A percentile compares a stretch with the other conserved stretches of the same genome.
Evolutionary conservation across 2,888 invertebrate species (phyloP).

Genomic region (Xylota segnis): DNA sequence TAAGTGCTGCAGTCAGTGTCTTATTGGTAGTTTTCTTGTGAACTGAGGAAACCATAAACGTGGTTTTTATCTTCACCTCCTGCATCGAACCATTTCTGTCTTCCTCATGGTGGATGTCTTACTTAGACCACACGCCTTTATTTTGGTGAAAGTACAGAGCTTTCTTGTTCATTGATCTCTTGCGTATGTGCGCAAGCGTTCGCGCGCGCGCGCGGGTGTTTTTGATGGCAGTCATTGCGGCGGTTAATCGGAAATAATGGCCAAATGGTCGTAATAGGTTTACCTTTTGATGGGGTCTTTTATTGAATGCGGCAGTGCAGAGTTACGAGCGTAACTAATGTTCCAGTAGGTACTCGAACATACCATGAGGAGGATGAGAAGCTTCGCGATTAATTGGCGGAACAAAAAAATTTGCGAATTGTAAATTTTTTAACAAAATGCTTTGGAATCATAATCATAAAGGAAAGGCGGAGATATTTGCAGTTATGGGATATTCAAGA

Average conservation of each 20-base stretch:
- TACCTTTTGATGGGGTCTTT: conserved; percentile 37
- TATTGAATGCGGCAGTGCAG: conserved; percentile 24
- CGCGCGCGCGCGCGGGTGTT: conserved; percentile 2
- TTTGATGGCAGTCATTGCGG: conserved; percentile 41
- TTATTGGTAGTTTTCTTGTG: conserved; percentile 24
- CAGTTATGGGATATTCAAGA: conserved; percentile 33
- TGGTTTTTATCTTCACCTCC: conserved; percentile 2
- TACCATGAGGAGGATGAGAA: conserved; percentile 20
- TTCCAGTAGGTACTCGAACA: background rate
- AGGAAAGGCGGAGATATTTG: background rate
- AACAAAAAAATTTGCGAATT: conserved; percentile 36
- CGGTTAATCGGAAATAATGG: conserved; percentile 54
- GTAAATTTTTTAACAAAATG: conserved; percentile 17
- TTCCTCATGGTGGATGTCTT: conserved; percentile 46
- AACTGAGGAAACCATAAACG: conserved; percentile 51
- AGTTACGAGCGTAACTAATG: conserved; percentile 44
- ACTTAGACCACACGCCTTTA: conserved; percentile 39
- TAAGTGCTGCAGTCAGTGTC: conserved; percentile 20
- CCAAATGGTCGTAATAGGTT: conserved; percentile 40
- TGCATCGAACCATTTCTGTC: conserved; percentile 23
- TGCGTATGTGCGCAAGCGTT: background rate
- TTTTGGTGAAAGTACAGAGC: conserved; percentile 67
- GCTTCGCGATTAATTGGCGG: conserved; percentile 36
- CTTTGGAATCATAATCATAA: conserved; percentile 10
- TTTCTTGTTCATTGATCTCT: conserved; percentile 52